These are phyloP conservation scores for Silurus aristotelis DNA, from an alignment of 2,797 vertebrate species.

Conservation along the genomic window DNA sequence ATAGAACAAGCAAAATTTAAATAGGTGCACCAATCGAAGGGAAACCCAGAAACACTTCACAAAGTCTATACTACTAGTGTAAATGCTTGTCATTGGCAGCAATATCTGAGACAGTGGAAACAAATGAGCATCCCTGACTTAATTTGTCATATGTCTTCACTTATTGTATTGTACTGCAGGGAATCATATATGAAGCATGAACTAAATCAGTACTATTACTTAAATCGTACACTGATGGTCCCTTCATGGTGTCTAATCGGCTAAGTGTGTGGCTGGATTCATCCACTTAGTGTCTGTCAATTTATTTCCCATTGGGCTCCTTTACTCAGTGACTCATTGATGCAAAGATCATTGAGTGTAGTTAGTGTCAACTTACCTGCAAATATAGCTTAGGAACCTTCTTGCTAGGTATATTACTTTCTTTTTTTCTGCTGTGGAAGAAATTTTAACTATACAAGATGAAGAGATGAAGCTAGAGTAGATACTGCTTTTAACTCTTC, in stretches of 20 bases:
- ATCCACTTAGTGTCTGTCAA: conserved; percentile 30
- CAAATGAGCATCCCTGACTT: not conserved
- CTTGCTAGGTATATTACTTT: not conserved
- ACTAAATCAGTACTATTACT: not conserved
- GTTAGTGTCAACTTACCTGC: not conserved
- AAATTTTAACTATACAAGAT: not conserved
- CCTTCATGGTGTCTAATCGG: conserved; percentile 7
- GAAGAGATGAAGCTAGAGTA: not conserved
- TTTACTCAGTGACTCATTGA: conserved; percentile 16
- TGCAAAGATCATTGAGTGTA: conserved; percentile 7
- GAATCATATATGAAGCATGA: not conserved
- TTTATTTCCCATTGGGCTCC: conserved; percentile 23
- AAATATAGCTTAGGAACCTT: not conserved
- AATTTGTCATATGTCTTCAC: not conserved
- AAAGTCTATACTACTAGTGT: not conserved
- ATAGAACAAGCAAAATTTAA: not conserved
- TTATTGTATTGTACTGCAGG: conserved; percentile 2
- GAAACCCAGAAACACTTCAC: not conserved
- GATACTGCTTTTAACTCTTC: not conserved
- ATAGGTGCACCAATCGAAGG: not conserved
- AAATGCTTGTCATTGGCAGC: not conserved
- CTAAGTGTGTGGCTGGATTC: conserved; percentile 29
- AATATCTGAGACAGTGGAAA: not conserved
- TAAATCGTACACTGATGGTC: conserved; percentile 17
- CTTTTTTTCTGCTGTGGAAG: not conserved